These are phyloP conservation scores for Hemichromis elongatus DNA, from an alignment of 2,113 vertebrate species.

Conservation along the genomic window DNA sequence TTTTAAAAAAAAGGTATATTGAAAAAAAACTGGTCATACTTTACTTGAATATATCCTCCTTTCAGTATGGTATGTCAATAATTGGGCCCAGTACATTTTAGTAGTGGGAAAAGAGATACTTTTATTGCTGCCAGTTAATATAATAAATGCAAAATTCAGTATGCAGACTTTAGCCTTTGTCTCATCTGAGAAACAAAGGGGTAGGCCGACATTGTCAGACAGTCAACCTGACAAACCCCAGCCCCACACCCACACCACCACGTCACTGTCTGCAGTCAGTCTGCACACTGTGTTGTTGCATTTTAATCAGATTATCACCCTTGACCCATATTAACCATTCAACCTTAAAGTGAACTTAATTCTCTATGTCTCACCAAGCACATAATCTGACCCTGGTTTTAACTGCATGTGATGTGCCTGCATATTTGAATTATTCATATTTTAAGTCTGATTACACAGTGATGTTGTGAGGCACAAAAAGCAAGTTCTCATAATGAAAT, in stretches of 20 bases:
- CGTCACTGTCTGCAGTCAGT: background rate
- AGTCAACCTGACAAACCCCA: background rate
- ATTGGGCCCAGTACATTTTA: background rate
- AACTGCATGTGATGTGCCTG: background rate
- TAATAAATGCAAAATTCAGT: background rate
- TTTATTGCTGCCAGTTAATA: background rate
- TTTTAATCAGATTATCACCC: conserved; percentile 57
- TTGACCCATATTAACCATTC: conserved; percentile 52
- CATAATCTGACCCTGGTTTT: conserved; percentile 18
- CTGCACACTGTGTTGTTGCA: background rate
- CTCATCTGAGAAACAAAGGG: background rate
- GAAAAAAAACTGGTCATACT: background rate
- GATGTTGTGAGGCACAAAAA: background rate
- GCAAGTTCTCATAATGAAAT: background rate
- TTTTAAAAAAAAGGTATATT: background rate
- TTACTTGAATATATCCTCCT: background rate
- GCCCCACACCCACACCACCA: background rate
- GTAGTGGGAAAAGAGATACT: background rate
- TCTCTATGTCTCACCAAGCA: conserved; percentile 16
- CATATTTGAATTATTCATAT: background rate
- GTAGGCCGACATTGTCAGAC: background rate
- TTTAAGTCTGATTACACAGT: background rate
- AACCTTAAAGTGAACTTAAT: conserved; percentile 35
- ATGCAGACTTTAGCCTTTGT: background rate
- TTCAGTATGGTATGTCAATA: background rate